Base-by-base conservation (phyloP, 2,888 invertebrate genomes). In the Thereva unica region DNA sequence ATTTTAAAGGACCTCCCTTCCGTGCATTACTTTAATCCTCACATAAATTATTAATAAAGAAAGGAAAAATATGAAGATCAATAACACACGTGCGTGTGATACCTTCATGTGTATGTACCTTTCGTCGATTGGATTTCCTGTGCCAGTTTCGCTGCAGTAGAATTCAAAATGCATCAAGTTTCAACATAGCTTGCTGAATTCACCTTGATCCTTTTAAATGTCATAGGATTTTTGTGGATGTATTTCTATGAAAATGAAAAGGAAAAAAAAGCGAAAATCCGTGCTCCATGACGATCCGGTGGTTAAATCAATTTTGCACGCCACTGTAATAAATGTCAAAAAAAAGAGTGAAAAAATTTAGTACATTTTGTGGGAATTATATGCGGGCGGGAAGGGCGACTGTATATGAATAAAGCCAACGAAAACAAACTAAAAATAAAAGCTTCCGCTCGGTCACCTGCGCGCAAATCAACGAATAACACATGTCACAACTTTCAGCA, bases 371-470 rank as follows among this genome's bases (percentile, higher is more conserved):
- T 9, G 35, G 8, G 10, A 53, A 53, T 23, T 23, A 23, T 23
- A 23, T 23, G 23, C 23, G 23, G 23, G 23, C 23, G 23, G n/a
- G n/a, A 23, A 23, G 23, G 23, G 23, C 1, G 23, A 23, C 23
- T 23, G 2, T 23, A 23, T 23, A 23, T 23, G 23, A 23, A 23
- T 23, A 23, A 23, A 23, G 23, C 23, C 47, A 35, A 8, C 52
- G 37, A 23, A 34, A 49, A 64, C 59, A 63, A 63, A 54, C 47
- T 55, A 10, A 37, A 45, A 52, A 49, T 56, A 49, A 10, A 49
- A 49, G 49, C 41, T 66, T 61, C 53, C 45, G 56, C 56, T 55
- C 56, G 56, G 67, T 67, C 67, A 67, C 55, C 64, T 67, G 49
- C 65, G 56, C 65, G 54, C 37, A 55, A 47, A 53, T 55, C 55